Conservation (phyloP, 2,113 vertebrate species). For the Gracilinanus agilis region DNA sequence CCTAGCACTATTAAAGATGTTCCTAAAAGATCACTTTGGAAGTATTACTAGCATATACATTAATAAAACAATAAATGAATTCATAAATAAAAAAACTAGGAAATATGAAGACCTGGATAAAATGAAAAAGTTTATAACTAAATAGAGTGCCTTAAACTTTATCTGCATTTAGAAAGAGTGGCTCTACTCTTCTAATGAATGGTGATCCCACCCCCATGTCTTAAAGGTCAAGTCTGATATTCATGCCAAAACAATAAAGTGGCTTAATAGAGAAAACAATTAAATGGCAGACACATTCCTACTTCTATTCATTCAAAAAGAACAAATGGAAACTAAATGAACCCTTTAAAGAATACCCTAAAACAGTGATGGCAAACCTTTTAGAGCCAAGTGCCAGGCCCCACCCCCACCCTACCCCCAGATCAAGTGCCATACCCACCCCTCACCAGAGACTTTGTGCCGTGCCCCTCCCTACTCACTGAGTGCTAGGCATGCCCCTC, state of each 20-base stretch:
- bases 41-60: background rate
- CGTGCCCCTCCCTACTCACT: no score
- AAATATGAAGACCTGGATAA: conserved; percentile 2
- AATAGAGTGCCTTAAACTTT: background rate
- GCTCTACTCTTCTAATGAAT: background rate
- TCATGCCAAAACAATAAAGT: background rate
- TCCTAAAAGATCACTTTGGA: conserved; percentile 20
- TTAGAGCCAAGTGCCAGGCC: no score
- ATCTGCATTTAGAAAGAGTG: conserved; percentile 3
- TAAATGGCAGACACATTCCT: background rate
- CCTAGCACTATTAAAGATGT: conserved; percentile 37
- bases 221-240: conserved; percentile 12
- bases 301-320: background rate
- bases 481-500: no score
- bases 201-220: conserved; percentile 11
- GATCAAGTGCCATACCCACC: no score
- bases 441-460: no score
- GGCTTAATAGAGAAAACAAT: background rate
- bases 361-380: no score
- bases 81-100: conserved; percentile 31
- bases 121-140: background rate
- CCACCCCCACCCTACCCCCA: no score
- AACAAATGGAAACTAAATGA: background rate
- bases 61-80: background rate
- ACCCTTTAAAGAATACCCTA: background rate